Percentiles rank a stretch among this genome's conserved stretches.
These are phyloP conservation scores for Bufo gargarizans DNA, from an alignment of 2,113 vertebrate genomes.

Conservation along the genomic window DNA sequence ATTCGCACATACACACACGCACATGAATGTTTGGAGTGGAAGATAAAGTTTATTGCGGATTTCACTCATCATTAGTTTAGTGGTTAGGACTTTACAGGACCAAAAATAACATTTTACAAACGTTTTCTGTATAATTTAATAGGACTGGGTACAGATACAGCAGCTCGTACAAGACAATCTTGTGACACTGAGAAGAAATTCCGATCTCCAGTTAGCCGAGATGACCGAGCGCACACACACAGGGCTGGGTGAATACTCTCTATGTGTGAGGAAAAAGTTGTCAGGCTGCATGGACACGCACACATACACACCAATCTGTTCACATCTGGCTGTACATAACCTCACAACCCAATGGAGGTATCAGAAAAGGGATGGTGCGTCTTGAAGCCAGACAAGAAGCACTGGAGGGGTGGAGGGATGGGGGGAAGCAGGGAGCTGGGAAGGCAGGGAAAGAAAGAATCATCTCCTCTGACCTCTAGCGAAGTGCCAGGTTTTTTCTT, in stretches of 20 bases:
- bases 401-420: conserved; percentile 72
- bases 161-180: conserved; percentile 29
- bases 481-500: conserved; percentile 98
- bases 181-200: conserved; percentile 12
- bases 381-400: conserved; percentile 74
- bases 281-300: conserved; percentile 41
- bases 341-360: conserved; percentile 69
- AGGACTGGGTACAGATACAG: conserved; percentile 34
- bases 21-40: conserved; percentile 27
- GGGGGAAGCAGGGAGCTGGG: conserved; percentile 72
- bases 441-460: conserved; percentile 77
- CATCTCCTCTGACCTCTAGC: conserved; percentile 93
- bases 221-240: neutral
- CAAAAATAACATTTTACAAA: conserved; percentile 52
- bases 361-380: conserved; percentile 70
- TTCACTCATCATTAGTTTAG: conserved; percentile 30
- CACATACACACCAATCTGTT: conserved; percentile 48
- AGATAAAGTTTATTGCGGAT: conserved; percentile 43
- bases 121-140: conserved; percentile 44
- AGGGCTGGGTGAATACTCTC: conserved; percentile 28
- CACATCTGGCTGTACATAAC: conserved; percentile 32
- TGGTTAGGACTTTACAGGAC: conserved; percentile 33
- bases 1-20: conserved; percentile 1
- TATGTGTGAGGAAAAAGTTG: conserved; percentile 38
- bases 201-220: neutral